These are phyloP conservation scores for Lacerta viridis DNA, from an alignment of 2,797 vertebrate genomes.

Conservation along the genomic window DNA sequence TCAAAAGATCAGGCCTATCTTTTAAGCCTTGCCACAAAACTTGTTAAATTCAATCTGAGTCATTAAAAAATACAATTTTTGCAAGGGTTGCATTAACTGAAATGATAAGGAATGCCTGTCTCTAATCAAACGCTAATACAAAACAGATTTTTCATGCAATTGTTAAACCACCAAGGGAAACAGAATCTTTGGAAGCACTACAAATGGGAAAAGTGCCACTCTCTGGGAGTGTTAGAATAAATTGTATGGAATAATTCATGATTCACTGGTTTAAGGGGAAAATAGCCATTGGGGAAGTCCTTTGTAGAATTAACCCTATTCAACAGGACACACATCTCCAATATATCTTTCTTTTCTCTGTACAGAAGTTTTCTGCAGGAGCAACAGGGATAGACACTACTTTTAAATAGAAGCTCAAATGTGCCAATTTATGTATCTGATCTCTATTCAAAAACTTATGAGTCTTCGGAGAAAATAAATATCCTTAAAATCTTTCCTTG, in stretches of 20 bases:
- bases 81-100: conserved; percentile 39
- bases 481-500: not conserved
- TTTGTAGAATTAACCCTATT: conserved; percentile 55
- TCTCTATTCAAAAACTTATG: not conserved
- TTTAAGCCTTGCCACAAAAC: conserved; percentile 21
- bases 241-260: conserved; percentile 68
- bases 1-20: conserved; percentile 15
- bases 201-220: conserved; percentile 72
- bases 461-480: not conserved
- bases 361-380: not conserved
- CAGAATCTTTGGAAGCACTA: conserved; percentile 69
- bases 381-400: not conserved
- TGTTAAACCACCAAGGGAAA: conserved; percentile 67
- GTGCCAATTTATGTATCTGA: not conserved
- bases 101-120: conserved; percentile 57
- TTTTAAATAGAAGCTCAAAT: not conserved
- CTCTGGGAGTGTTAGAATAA: conserved; percentile 63
- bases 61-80: conserved; percentile 25
- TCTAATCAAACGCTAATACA: conserved; percentile 71
- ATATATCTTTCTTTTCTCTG: not conserved
- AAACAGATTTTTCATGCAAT: conserved; percentile 69
- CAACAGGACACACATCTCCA: conserved; percentile 41
- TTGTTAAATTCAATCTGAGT: conserved; percentile 41
- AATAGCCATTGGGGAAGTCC: conserved; percentile 55
- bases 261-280: conserved; percentile 55